Evolutionary conservation across 2,113 vertebrate genomes (phyloP).

Genomic region (Anguilla japonica): DNA sequence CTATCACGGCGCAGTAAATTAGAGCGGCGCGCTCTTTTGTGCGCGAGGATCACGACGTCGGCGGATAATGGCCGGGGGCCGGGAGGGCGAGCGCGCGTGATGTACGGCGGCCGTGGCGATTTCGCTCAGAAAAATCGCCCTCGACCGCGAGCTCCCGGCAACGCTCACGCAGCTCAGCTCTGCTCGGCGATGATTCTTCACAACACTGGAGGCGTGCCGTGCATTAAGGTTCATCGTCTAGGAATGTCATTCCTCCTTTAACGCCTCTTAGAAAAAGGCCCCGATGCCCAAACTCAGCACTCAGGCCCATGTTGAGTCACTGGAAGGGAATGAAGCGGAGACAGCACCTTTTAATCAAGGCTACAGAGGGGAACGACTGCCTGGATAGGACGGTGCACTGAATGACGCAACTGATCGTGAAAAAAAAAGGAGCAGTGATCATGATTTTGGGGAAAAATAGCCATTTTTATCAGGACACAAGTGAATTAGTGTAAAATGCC

Average conservation of each 20-base stretch:
- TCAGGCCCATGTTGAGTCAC: background rate
- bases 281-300: background rate
- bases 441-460: background rate
- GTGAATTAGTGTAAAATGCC: too few relatives aligned
- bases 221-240: constrained; percentile 32
- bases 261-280: background rate
- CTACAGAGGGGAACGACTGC: background rate
- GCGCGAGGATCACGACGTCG: constrained; percentile 51
- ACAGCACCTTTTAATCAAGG: background rate
- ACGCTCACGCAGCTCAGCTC: constrained; percentile 31
- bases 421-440: background rate
- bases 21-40: constrained; percentile 39
- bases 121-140: constrained; percentile 40
- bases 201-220: constrained; percentile 20
- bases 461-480: too few relatives aligned
- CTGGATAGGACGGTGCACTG: background rate
- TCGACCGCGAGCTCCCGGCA: constrained; percentile 30
- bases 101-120: constrained; percentile 33
- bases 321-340: background rate
- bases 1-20: constrained; percentile 63
- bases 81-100: constrained; percentile 38
- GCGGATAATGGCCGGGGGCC: constrained; percentile 29
- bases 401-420: background rate
- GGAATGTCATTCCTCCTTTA: constrained; percentile 14
- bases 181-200: constrained; percentile 33